phyloP scores from a whole-genome alignment of 2,888 invertebrate genomes.

The Caenorhabditis afra region DNA sequence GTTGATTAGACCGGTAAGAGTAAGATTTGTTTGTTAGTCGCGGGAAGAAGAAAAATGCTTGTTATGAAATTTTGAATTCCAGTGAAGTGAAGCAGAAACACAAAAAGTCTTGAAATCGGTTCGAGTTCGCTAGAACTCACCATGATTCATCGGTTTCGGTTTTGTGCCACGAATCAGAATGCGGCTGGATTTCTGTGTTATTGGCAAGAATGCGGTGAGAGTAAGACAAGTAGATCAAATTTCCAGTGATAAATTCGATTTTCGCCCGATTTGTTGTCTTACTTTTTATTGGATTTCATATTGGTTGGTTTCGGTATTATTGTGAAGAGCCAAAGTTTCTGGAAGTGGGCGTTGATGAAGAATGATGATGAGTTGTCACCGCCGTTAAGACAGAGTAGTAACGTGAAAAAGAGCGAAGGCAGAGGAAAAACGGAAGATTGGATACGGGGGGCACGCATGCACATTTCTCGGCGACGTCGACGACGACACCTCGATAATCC shows the following conservation, averaged over 20 bases:
- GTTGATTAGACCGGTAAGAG: conserved; percentile 3
- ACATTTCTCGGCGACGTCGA: too few relatives aligned
- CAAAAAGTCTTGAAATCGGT: background rate
- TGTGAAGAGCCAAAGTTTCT: background rate
- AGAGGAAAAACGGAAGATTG: conserved; percentile 48
- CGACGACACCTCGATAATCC: conserved; percentile 49
- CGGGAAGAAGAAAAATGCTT: background rate
- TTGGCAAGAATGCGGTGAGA: conserved; percentile 5
- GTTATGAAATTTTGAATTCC: conserved; percentile 7
- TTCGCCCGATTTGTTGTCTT: background rate
- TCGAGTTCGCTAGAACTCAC: background rate
- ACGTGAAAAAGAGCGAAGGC: conserved; percentile 11
- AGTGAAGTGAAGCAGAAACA: background rate
- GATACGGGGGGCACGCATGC: conserved; percentile 30
- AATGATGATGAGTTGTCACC: background rate
- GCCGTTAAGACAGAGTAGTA: conserved; percentile 11
- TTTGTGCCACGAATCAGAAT: background rate
- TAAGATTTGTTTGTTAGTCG: conserved; percentile 10
- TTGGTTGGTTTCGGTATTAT: background rate
- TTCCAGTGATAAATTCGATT: conserved; percentile 37
- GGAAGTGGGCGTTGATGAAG: background rate
- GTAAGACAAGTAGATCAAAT: conserved; percentile 28
- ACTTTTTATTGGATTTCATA: too few relatives aligned
- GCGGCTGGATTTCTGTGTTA: background rate
- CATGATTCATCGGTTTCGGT: background rate